These are phyloP conservation scores for Pangasius macronema DNA, from an alignment of 2,797 vertebrate genomes.

Conservation along the genomic window DNA sequence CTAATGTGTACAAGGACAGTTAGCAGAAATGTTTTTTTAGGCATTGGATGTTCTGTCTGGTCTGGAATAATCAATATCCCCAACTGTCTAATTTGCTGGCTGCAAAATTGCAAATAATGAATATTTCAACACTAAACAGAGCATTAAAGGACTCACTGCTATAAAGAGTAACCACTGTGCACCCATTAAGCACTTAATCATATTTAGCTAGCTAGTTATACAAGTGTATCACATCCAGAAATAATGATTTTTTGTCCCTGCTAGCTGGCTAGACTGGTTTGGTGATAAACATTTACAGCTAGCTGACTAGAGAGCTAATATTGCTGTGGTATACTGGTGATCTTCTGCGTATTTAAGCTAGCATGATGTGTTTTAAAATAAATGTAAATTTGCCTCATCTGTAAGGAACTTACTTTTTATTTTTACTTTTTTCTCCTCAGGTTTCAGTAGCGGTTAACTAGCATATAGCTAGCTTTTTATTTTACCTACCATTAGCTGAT, in stretches of 20 bases:
- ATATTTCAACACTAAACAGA: conserved; percentile 5
- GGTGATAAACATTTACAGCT: not conserved
- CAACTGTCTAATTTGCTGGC: not conserved
- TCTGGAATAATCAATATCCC: not conserved
- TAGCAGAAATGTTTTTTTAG: not conserved
- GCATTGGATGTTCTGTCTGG: not conserved
- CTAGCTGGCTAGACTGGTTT: not conserved
- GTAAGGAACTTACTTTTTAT: not conserved
- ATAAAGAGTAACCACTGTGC: not conserved
- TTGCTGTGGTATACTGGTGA: not conserved
- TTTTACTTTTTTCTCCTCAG: not conserved
- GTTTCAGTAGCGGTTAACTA: not conserved
- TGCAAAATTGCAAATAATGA: not conserved
- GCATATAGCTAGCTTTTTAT: not conserved
- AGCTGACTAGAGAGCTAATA: not conserved
- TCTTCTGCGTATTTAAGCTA: not conserved
- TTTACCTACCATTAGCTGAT: not conserved
- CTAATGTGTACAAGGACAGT: not conserved
- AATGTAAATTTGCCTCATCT: not conserved
- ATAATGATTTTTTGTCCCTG: not conserved
- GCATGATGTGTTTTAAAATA: not conserved
- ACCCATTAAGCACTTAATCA: not conserved
- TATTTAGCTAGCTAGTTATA: not conserved
- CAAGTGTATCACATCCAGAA: not conserved
- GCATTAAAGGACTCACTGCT: not conserved